Evolutionary conservation across 2,797 vertebrate species (phyloP).

Genomic region (Geotrypetes seraphini): DNA sequence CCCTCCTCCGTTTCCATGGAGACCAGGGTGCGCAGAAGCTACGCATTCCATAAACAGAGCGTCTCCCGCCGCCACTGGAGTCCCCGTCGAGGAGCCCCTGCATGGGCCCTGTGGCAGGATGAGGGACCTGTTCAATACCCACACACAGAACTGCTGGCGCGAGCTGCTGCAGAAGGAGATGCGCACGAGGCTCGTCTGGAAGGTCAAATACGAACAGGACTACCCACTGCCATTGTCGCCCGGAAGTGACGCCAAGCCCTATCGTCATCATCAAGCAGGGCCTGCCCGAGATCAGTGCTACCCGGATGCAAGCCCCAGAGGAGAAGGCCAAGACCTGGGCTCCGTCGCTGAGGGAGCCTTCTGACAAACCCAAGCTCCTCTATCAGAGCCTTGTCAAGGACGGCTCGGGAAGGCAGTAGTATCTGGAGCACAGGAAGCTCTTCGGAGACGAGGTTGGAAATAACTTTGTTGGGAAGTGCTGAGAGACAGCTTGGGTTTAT

Average conservation of each 20-base stretch:
- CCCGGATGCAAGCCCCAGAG: neutral
- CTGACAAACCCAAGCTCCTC: constrained; percentile 40
- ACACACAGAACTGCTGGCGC: constrained; percentile 55
- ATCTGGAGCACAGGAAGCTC: constrained; percentile 47
- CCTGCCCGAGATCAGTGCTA: neutral
- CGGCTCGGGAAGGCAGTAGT: constrained; percentile 47
- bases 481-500: too few species aligned
- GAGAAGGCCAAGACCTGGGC: neutral
- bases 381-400: constrained; percentile 59
- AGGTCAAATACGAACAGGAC: constrained; percentile 39
- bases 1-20: constrained; percentile 13
- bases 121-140: constrained; percentile 47
- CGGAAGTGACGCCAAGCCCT: constrained; percentile 2
- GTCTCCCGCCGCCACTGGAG: too few species aligned
- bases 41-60: constrained; percentile 7
- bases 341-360: constrained; percentile 14
- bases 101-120: constrained; percentile 16
- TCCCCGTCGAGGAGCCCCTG: neutral
- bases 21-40: constrained; percentile 4
- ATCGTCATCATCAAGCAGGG: neutral
- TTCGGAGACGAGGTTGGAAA: too few species aligned
- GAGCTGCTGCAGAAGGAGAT: constrained; percentile 61
- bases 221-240: constrained; percentile 12
- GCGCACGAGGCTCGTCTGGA: constrained; percentile 49
- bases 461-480: too few species aligned